phyloP scores from a whole-genome alignment of 2,888 invertebrate species.

The Chaetogeoica ovagalla region DNA sequence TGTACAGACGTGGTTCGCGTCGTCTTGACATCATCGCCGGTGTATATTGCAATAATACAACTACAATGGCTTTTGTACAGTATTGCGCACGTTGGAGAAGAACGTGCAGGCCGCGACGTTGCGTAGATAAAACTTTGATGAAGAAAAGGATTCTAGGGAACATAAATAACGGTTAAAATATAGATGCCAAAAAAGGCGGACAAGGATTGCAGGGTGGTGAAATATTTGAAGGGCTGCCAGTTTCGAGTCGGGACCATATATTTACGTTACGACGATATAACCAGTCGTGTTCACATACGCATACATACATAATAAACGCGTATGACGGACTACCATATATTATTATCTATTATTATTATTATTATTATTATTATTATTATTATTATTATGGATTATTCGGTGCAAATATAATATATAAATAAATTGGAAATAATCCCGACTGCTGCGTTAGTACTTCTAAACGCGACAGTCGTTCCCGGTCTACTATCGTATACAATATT shows the following conservation, averaged over 20 bases:
- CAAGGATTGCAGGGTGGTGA: slow-evolving; percentile 19
- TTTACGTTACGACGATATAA: slow-evolving; percentile 1
- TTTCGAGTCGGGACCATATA: slow-evolving; percentile 23
- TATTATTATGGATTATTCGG: background rate
- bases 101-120: background rate
- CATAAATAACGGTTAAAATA: slow-evolving; percentile 43
- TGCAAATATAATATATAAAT: background rate
- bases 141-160: slow-evolving; percentile 30
- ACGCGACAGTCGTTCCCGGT: too few relatives aligned
- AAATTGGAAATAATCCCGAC: too few relatives aligned
- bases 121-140: slow-evolving; percentile 19
- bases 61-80: too few relatives aligned
- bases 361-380: slow-evolving; percentile 4
- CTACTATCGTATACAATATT: too few relatives aligned
- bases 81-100: background rate
- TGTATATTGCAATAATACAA: too few relatives aligned
- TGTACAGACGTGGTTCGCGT: too few relatives aligned
- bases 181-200: slow-evolving; percentile 49
- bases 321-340: slow-evolving; percentile 17
- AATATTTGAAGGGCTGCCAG: slow-evolving; percentile 45
- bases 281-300: background rate
- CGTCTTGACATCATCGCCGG: too few relatives aligned
- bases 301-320: slow-evolving; percentile 2
- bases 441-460: too few relatives aligned
- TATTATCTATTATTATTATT: background rate